Base-by-base conservation (phyloP, 2,797 vertebrate genomes). In the Coluber constrictor region DNA sequence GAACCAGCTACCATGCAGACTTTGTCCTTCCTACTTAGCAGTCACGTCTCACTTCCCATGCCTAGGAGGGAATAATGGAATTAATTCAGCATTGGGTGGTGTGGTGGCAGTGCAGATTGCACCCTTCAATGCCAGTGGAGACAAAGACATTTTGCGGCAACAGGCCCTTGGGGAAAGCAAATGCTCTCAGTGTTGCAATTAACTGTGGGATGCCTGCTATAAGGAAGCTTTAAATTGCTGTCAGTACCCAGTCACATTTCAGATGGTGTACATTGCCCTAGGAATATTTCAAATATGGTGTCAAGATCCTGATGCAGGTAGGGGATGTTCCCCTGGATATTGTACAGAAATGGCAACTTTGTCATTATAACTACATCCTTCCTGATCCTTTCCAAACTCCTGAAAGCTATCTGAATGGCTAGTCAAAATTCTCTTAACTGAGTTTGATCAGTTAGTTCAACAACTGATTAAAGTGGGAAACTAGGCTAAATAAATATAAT, bases 181-280 rank as follows among this genome's bases (percentile, higher is more conserved):
- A 56, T 32, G 63, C 10, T 15, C 92, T 66, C 23, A 93, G 66
- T 47, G 23, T 83, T 23, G 43, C 27, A 18, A 8, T 9, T 11
- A 86, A 83, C 25, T 88, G 0, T 90, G 29, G 61, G n/a, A 3
- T n/a, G 54, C 51, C 3, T 92, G 54, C 27, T 27, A 93, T 86
- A 92, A 32, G 63, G 55, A 27, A 7, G 6, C 83, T 90, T 93
- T 60, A 94, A 32, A 70, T 91, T 43, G 6, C 57, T 95, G n/a
- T n/a, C 91, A 18, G 0, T 43, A 2, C 23, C 83, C 87, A 59
- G 89, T 89, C 70, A 93, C 57, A 89, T 60, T 91, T 96, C 74
- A 94, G 59, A 47, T 88, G 66, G 91, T 86, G 57, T 79, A 61
- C n/a, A 83, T 91, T 29, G 70, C 87, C 89, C 12, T 90, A 83